Evolutionary conservation across 92 coral and sea anemone species (phyloP).

Genomic region (Zoanthus sansibaricus): DNA sequence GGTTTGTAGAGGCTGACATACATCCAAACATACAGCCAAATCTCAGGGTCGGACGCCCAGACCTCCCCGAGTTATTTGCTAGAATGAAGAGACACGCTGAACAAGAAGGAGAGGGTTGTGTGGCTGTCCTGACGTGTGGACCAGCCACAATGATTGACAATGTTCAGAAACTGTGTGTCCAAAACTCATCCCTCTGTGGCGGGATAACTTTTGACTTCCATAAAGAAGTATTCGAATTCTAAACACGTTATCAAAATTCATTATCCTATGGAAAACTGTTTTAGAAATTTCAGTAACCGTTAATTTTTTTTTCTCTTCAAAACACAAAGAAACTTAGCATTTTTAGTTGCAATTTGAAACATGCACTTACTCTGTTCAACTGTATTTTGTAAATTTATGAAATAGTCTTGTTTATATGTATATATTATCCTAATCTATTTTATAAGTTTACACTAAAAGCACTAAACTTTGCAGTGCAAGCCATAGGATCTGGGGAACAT

Average conservation of each 20-base stretch:
- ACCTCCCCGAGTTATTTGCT: slow-evolving; percentile 61
- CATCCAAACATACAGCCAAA: slow-evolving; percentile 72
- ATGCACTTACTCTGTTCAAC: too few species aligned
- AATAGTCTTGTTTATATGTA: too few species aligned
- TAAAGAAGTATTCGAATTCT: slow-evolving; percentile 81
- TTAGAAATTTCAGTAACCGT: not conserved
- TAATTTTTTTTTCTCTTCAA: too few species aligned
- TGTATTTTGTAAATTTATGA: too few species aligned
- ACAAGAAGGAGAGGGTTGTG: slow-evolving; percentile 54
- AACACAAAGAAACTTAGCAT: too few species aligned
- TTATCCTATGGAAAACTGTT: not conserved
- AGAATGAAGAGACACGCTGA: slow-evolving; percentile 65
- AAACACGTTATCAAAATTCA: not conserved
- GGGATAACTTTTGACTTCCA: slow-evolving; percentile 78
- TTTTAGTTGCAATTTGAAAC: too few species aligned
- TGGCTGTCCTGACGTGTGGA: slow-evolving; percentile 80
- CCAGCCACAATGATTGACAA: slow-evolving; percentile 64
- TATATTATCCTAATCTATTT: too few species aligned
- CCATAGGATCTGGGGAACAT: too few species aligned
- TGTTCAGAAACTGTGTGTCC: slow-evolving; percentile 65
- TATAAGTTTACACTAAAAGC: too few species aligned
- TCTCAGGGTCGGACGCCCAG: slow-evolving; percentile 78
- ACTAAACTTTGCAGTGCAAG: too few species aligned
- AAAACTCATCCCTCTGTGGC: slow-evolving; percentile 56
- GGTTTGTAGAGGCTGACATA: slow-evolving; percentile 73